Evolutionary conservation across 2,797 vertebrate species (phyloP).

Genomic region (Micromesistius poutassou): DNA sequence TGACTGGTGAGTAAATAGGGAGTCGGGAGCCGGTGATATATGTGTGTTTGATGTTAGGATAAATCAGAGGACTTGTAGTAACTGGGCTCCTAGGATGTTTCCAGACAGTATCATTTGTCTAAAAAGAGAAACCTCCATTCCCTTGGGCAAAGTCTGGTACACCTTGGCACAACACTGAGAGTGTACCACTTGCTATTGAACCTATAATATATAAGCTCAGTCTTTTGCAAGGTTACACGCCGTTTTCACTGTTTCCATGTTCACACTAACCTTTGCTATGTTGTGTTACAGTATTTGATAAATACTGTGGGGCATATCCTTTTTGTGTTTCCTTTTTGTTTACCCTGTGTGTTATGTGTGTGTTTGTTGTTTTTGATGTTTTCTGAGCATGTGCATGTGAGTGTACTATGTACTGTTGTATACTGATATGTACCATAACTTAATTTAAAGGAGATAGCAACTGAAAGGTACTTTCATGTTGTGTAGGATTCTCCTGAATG

Average conservation of each 20-base stretch:
- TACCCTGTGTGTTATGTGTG: constrained; percentile 27
- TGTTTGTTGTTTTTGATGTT: constrained; percentile 26
- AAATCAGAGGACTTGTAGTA: neutral
- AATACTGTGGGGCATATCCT: constrained; percentile 19
- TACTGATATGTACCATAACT: neutral
- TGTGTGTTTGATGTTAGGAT: neutral
- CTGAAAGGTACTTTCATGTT: constrained; percentile 36
- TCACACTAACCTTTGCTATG: constrained; percentile 46
- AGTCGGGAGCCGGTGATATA: neutral
- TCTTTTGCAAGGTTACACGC: neutral
- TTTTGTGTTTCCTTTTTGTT: constrained; percentile 17
- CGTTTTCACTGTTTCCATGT: constrained; percentile 25
- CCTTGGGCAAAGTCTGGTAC: neutral
- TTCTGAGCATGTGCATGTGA: constrained; percentile 5
- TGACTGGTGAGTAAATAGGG: neutral
- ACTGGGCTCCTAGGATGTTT: neutral
- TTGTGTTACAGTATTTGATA: constrained; percentile 32
- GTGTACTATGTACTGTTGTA: neutral
- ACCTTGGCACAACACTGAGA: neutral
- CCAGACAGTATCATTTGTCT: constrained; percentile 3
- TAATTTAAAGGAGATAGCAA: constrained; percentile 26
- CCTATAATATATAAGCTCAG: neutral
- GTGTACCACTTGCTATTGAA: neutral
- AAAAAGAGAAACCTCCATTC: neutral
- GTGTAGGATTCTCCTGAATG: neutral